A percentile compares a stretch with the other conserved stretches of the same genome.
Conservation (phyloP, 1,140 invertebrate genomes). For the Vanessa tameamea region DNA sequence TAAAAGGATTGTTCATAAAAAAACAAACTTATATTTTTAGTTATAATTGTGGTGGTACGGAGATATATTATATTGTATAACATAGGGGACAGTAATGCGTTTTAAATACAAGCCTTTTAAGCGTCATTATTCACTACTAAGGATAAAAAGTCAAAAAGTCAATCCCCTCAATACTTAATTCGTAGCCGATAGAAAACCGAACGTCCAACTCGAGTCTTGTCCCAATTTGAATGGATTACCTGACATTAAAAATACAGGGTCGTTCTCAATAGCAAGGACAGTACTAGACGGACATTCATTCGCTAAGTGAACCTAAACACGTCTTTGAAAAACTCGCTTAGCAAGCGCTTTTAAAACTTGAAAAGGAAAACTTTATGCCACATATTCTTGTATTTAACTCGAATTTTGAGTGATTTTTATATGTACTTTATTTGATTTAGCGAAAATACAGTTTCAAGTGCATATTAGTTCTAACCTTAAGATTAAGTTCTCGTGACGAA, state of each 20-base stretch:
- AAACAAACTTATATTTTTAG: not conserved
- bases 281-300: slow-evolving; percentile 64
- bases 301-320: slow-evolving; percentile 72
- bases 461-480: too few relatives aligned
- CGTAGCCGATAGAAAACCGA: slow-evolving; percentile 24
- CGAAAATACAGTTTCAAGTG: too few relatives aligned
- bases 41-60: not conserved
- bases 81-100: not conserved
- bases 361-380: slow-evolving; percentile 58
- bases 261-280: slow-evolving; percentile 58
- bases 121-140: not conserved
- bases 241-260: slow-evolving; percentile 59
- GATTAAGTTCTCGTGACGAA: too few relatives aligned
- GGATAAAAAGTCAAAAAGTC: slow-evolving; percentile 4
- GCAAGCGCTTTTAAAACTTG: slow-evolving; percentile 57
- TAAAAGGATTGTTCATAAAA: too few relatives aligned
- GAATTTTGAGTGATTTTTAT: slow-evolving; percentile 2
- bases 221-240: slow-evolving; percentile 43
- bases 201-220: slow-evolving; percentile 35
- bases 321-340: slow-evolving; percentile 52
- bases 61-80: not conserved
- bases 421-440: not conserved
- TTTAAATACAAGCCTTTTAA: not conserved
- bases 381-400: slow-evolving; percentile 42
- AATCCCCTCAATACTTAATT: slow-evolving; percentile 23